Base-by-base conservation (phyloP, 2,888 invertebrate species). In the Stenichneumon culpator region DNA sequence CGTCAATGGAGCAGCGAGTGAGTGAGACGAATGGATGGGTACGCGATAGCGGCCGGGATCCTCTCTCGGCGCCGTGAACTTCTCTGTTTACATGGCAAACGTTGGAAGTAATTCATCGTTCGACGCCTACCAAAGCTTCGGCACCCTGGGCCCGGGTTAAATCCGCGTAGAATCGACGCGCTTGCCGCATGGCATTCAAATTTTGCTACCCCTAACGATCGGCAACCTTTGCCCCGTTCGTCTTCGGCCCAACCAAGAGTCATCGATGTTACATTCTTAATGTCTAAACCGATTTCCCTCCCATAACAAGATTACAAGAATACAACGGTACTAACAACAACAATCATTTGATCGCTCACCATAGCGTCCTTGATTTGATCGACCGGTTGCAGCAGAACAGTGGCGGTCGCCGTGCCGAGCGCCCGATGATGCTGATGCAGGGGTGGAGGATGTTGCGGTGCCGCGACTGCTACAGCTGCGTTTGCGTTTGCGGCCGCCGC, bases 351-450 rank as follows among this genome's bases (percentile, higher is more conserved):
- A 74, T 65, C 39, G 89, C 94, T 93, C 91, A 94, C 94, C 94
- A 94, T 94, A 88, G 92, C 92, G 91, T 93, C 93, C 90, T 94
- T 94, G 92, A 93, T 89, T 89, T 92, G 93, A 87, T 93, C 93
- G 69, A 93, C 92, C 78, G 94, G 93, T 88, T 93, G 93, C 70
- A 94, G 92, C 36, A 94, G 90, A 73, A 94, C 93, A 60, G 93
- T 91, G 84, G 92, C 89, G 75, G 92, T 89, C 36, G 92, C 88
- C 19, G 91, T 87, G 79, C 90, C 90, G 72, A 90, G 88, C 36
- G 90, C 88, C 44, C 92, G 90, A 83, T 92, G 90, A 87, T 92
- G 91, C 73, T 91, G 92, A 75, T 90, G 91, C 36, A 89, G 87
- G 19, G 89, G 90, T 3, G 86, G 89, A 60, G 86, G 88, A 83